These are phyloP conservation scores for Tachycineta bicolor DNA, from an alignment of 2,113 vertebrate genomes.

Conservation along the genomic window DNA sequence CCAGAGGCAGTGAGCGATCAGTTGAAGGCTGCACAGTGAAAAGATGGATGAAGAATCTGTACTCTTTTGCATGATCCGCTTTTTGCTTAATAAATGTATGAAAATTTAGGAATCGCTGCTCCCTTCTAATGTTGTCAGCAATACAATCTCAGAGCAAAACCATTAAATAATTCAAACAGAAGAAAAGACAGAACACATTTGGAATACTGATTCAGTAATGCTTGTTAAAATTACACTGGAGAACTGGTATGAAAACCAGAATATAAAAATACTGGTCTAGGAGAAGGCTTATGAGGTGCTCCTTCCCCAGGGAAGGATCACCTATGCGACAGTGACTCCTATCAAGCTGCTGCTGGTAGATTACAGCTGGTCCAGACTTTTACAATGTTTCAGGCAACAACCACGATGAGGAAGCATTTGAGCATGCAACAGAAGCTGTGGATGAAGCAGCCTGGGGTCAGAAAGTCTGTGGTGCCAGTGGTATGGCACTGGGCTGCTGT, in stretches of 20 bases:
- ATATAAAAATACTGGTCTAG: not conserved
- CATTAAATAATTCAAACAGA: constrained; percentile 3
- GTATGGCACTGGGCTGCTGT: not conserved
- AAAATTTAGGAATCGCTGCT: not conserved
- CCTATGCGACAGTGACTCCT: not conserved
- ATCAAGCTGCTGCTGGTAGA: not conserved
- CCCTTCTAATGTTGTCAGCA: not conserved
- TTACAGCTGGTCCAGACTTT: not conserved
- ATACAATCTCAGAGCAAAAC: not conserved
- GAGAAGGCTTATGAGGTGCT: not conserved
- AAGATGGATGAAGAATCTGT: not conserved
- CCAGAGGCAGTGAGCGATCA: not conserved
- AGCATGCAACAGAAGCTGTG: not conserved
- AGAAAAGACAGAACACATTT: not conserved
- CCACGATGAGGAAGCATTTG: fast-evolving
- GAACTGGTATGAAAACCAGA: not conserved
- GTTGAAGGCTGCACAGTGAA: not conserved
- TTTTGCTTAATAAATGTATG: not conserved
- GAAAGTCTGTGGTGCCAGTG: fast-evolving
- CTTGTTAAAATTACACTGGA: not conserved
- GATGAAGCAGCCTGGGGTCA: not conserved
- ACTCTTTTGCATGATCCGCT: not conserved
- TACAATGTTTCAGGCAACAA: not conserved
- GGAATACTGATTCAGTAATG: not conserved
- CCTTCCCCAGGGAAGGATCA: not conserved